Percentiles rank a stretch among this genome's conserved stretches.
Evolutionary conservation across 92 coral and sea anemone species (phyloP).

Genomic region (Heliopora coerulea): DNA sequence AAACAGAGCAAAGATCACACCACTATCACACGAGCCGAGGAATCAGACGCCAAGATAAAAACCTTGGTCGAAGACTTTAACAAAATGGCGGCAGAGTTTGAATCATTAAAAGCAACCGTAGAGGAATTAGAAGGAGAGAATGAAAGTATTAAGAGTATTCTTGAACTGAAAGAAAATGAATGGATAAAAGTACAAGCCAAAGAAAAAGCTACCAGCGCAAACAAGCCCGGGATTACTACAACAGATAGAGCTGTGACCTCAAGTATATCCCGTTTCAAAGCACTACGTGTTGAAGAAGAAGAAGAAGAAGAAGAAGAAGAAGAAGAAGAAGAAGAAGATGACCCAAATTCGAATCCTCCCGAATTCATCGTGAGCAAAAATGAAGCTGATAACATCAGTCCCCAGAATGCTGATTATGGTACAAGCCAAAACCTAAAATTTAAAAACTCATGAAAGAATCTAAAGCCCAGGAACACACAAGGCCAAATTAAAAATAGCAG

Average conservation of each 20-base stretch:
- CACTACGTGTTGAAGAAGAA: not conserved
- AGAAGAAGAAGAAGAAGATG: no score
- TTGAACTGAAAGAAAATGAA: not conserved
- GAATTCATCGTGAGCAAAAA: no score
- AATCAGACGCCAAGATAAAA: constrained; percentile 1
- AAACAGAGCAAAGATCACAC: no score
- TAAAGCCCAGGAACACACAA: no score
- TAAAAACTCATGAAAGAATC: no score
- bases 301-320: no score
- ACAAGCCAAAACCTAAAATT: no score
- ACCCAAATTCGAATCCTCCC: no score
- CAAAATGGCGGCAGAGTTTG: constrained; percentile 11
- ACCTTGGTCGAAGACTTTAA: not conserved
- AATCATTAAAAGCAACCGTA: not conserved
- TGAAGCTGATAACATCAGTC: no score
- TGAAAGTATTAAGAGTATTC: not conserved
- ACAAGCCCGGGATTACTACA: not conserved
- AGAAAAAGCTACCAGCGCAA: not conserved
- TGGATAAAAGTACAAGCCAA: not conserved
- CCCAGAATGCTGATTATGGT: no score
- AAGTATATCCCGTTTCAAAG: not conserved
- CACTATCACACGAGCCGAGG: not conserved
- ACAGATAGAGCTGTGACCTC: not conserved
- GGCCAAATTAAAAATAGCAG: no score
- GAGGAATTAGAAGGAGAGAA: not conserved